Percentiles rank a stretch among this genome's conserved stretches.
These are phyloP conservation scores for Pteromalus puparum DNA, from an alignment of 1,140 invertebrate species.

Conservation along the genomic window DNA sequence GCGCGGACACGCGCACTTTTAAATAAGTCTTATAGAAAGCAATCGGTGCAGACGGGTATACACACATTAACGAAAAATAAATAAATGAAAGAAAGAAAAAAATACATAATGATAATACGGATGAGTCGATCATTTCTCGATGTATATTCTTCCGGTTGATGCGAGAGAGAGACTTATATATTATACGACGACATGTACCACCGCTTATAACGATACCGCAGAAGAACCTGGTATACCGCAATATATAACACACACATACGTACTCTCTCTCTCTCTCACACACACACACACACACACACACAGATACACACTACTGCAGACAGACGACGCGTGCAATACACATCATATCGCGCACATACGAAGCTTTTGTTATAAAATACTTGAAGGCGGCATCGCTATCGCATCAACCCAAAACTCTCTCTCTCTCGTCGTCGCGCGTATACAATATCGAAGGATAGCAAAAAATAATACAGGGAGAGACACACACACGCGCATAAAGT, in stretches of 20 bases:
- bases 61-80: background rate
- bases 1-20: constrained; percentile 3
- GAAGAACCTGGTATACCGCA: background rate
- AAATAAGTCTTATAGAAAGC: background rate
- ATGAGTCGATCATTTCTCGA: background rate
- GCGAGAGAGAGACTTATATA: background rate
- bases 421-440: background rate
- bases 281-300: background rate
- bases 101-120: background rate
- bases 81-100: background rate
- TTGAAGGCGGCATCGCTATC: background rate
- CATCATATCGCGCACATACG: too few species aligned
- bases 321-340: background rate
- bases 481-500: background rate
- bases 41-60: constrained; percentile 9
- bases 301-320: too few species aligned
- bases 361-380: too few species aligned
- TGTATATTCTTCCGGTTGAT: constrained; percentile 7
- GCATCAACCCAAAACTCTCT: background rate
- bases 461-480: background rate
- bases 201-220: background rate
- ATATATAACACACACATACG: background rate
- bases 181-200: background rate
- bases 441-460: background rate
- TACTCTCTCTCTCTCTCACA: background rate